A percentile compares a stretch with the other conserved stretches of the same genome.
Evolutionary conservation across 2,797 vertebrate genomes (phyloP).

Genomic region (Tapera naevia): DNA sequence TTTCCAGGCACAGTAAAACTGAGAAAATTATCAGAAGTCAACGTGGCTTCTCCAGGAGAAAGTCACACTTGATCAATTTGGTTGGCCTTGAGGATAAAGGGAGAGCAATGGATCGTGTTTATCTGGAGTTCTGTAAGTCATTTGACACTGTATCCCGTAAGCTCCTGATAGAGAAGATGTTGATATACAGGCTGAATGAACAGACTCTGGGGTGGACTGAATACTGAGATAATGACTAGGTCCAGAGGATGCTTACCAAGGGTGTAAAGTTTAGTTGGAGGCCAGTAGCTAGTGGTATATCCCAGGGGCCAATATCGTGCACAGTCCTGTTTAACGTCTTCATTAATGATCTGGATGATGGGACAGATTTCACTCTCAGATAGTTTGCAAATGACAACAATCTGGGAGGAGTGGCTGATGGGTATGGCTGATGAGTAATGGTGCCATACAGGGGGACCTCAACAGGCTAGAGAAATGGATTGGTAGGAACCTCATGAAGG

Average conservation of each 20-base stretch:
- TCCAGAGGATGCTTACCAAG: background rate
- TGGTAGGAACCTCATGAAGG: background rate
- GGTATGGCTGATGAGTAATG: rapidly evolving
- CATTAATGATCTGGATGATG: too few relatives aligned
- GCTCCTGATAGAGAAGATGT: background rate
- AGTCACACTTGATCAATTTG: background rate
- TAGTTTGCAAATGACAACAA: background rate
- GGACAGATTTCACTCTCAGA: background rate
- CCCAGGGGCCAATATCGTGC: background rate
- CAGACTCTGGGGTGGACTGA: background rate
- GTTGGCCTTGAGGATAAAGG: background rate
- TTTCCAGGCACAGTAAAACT: background rate
- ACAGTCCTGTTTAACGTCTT: background rate
- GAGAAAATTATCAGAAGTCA: background rate
- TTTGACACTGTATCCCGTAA: too few relatives aligned
- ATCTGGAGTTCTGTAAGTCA: too few relatives aligned
- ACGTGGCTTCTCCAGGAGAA: background rate
- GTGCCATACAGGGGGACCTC: background rate
- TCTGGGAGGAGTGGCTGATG: too few relatives aligned
- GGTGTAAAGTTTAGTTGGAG: background rate
- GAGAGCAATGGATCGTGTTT: background rate
- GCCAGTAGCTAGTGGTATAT: too few relatives aligned
- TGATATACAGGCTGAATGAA: background rate
- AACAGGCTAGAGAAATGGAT: background rate
- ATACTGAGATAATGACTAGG: background rate